These are phyloP conservation scores for Amblyteles armatorius DNA, from an alignment of 2,888 invertebrate species.

Conservation along the genomic window DNA sequence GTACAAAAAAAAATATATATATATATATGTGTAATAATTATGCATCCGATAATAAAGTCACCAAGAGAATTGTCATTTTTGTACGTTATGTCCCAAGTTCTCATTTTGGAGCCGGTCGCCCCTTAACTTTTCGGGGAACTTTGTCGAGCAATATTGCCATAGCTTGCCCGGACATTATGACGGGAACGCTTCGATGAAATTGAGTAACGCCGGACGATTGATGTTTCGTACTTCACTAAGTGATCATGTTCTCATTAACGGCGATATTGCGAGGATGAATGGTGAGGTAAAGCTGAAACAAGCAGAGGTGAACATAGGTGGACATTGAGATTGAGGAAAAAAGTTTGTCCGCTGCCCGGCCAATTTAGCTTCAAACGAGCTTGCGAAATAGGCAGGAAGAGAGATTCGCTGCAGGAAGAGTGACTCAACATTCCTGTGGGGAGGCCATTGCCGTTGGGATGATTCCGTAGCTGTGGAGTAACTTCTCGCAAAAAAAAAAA, in stretches of 20 bases:
- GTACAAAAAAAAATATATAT: no score
- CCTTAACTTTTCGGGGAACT: no score
- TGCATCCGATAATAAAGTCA: no score
- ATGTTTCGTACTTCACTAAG: slow-evolving; percentile 6
- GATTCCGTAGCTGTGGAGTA: no score
- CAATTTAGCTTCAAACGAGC: slow-evolving; percentile 43
- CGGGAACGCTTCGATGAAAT: background rate
- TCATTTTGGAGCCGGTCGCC: no score
- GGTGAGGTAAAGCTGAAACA: slow-evolving; percentile 11
- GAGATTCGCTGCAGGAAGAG: slow-evolving; percentile 68
- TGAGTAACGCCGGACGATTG: background rate
- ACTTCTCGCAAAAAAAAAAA: no score
- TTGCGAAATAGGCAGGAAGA: slow-evolving; percentile 55
- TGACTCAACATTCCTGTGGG: slow-evolving; percentile 76
- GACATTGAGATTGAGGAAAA: slow-evolving; percentile 46
- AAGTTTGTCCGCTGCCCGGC: slow-evolving; percentile 22
- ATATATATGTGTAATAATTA: no score
- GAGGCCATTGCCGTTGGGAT: no score
- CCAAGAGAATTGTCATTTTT: no score
- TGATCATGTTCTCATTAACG: slow-evolving; percentile 35
- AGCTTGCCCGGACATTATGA: background rate
- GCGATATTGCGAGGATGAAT: slow-evolving; percentile 10
- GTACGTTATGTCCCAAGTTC: no score
- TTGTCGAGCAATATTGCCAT: background rate
- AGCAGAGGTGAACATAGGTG: slow-evolving; percentile 17